Base-by-base conservation (phyloP, 2,113 vertebrate species). In the Daubentonia madagascariensis region DNA sequence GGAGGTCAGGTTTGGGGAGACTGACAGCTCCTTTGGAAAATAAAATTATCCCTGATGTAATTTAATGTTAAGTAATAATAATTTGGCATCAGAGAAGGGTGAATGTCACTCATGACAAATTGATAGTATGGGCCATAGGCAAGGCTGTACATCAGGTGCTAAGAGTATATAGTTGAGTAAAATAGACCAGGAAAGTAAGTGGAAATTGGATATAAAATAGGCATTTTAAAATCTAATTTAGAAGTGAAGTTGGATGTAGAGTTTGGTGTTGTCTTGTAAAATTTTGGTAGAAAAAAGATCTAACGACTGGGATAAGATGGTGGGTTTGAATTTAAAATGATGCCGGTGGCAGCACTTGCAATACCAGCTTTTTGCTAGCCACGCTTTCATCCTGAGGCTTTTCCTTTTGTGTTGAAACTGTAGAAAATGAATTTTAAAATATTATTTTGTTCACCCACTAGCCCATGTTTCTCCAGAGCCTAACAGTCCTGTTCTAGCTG, bases 401-500 rank as follows among this genome's bases (percentile, higher is more conserved):
- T 43, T 14, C 70, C 45, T 12, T 79, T 9, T 32, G 59, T 14
- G 52, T 35, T 23, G 54, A 9, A 30, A n/a, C 54, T 65, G 23
- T 1, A 37, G 61, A 13, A 23, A 17, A 28, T 0, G 1, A 2
- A 13, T 30, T 35, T 65, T 73, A 3, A 37, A 52, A 72, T 37
- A 16, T 52, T 25, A 9, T 10, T 37, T n/a, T 6, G 3, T 61
- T 43, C 3, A 1, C 9, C 23, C 7, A 50, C 65, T 3, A 2
- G 9, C 0, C 37, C 11, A 0, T 6, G 11, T 28, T 37, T 54
- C 43, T 23, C 12, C 23, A 3, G 48, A 0, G 2, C 32, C 25
- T n/a, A 2, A 2, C 0, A 0, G 61, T 3, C n/a, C 0, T 11
- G 0, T 45, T 0, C 45, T 30, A 13, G 1, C 0, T 1, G 61